A percentile compares a stretch with the other conserved stretches of the same genome.
Conservation (phyloP, 2,888 invertebrate species). For the Cynaeus angustus region DNA sequence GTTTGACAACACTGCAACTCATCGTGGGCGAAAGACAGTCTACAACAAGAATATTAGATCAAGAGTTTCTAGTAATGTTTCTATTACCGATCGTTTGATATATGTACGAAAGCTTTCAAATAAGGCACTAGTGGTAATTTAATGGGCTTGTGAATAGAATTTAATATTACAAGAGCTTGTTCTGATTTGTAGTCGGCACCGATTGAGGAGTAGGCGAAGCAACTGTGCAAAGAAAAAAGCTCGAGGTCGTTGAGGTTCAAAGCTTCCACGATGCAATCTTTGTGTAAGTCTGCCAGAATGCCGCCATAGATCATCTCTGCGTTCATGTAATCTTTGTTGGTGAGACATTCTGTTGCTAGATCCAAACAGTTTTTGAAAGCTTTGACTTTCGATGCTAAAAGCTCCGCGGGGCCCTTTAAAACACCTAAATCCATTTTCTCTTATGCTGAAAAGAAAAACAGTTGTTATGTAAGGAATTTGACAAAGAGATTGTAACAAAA, state of each 20-base stretch:
- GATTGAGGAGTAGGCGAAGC: constrained; percentile 39
- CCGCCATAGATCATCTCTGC: constrained; percentile 43
- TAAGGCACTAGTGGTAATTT: constrained; percentile 43
- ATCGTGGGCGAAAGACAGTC: constrained; percentile 35
- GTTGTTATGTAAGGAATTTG: no score
- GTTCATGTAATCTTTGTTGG: constrained; percentile 31
- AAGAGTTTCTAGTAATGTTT: neutral
- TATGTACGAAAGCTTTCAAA: constrained; percentile 40
- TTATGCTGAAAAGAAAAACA: constrained; percentile 22
- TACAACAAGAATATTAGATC: constrained; percentile 3
- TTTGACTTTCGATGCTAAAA: constrained; percentile 27
- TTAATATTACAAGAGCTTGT: constrained; percentile 27
- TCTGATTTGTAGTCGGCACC: constrained; percentile 27
- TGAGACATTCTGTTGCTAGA: constrained; percentile 30
- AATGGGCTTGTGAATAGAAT: constrained; percentile 28
- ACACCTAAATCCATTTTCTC: constrained; percentile 30
- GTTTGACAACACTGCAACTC: constrained; percentile 30
- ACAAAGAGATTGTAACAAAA: no score
- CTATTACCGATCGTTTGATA: constrained; percentile 27
- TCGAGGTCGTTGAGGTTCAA: constrained; percentile 41
- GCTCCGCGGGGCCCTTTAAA: constrained; percentile 33
- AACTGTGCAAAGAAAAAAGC: constrained; percentile 38
- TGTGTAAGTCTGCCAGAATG: constrained; percentile 32
- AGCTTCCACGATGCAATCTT: constrained; percentile 23
- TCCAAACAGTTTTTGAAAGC: constrained; percentile 40